Conservation (phyloP, 2,797 vertebrate species). For the Enteromius trimaculatus region DNA sequence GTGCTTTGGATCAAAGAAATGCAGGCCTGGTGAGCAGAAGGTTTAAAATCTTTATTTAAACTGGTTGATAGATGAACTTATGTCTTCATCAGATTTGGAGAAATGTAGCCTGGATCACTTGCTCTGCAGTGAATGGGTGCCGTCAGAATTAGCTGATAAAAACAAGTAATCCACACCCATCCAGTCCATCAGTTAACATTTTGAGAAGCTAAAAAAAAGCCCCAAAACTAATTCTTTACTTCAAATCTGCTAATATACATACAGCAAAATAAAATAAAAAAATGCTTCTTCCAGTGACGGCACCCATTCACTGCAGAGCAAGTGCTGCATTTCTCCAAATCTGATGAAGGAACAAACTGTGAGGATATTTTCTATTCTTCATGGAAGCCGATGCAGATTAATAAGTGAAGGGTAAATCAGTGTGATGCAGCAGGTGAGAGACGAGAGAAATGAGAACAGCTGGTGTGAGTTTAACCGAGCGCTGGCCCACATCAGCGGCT, state of each 20-base stretch:
- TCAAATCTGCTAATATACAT: too few species aligned
- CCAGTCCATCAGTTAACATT: neutral
- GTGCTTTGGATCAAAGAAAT: too few species aligned
- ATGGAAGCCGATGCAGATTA: neutral
- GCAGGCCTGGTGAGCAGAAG: too few species aligned
- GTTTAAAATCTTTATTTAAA: too few species aligned
- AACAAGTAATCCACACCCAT: neutral
- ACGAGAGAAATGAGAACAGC: neutral
- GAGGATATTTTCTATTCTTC: neutral
- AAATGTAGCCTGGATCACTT: too few species aligned
- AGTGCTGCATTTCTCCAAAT: neutral
- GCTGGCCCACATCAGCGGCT: neutral
- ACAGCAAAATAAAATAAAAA: too few species aligned
- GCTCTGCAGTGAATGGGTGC: neutral
- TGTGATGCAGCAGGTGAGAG: constrained; percentile 18
- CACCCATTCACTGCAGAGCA: neutral
- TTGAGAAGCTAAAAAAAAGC: neutral
- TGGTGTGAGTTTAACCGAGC: constrained; percentile 16
- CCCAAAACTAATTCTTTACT: too few species aligned
- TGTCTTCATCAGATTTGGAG: too few species aligned
- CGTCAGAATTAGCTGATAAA: neutral
- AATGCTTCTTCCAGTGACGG: neutral
- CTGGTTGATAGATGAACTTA: too few species aligned
- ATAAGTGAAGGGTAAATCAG: neutral
- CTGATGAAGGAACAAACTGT: neutral